Evolutionary conservation across 2,113 vertebrate genomes (phyloP).

Genomic region (Pachypanchax playfairii): DNA sequence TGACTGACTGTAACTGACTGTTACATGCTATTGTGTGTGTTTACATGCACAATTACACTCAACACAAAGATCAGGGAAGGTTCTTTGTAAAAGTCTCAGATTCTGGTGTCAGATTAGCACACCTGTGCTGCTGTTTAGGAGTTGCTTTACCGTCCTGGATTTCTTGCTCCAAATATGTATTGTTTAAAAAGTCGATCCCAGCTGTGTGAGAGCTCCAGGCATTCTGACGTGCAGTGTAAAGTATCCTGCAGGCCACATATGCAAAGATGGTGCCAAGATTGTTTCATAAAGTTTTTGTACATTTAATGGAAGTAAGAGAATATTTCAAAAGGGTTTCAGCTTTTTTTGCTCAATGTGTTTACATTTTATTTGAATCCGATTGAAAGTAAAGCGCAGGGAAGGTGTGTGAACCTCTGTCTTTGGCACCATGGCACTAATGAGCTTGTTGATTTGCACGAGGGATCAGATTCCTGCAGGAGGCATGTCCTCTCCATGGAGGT

Average conservation of each 20-base stretch:
- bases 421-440: too few relatives aligned
- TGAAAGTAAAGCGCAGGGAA: slow-evolving; percentile 6
- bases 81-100: neutral
- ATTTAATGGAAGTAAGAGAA: too few relatives aligned
- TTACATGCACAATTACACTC: neutral
- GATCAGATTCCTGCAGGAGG: slow-evolving; percentile 55
- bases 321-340: too few relatives aligned
- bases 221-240: slow-evolving; percentile 22
- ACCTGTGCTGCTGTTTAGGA: neutral
- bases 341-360: neutral
- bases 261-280: slow-evolving; percentile 18
- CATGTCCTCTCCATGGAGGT: slow-evolving; percentile 61
- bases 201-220: too few relatives aligned
- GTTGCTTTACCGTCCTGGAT: slow-evolving; percentile 15
- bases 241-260: slow-evolving; percentile 22
- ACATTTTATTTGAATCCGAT: neutral
- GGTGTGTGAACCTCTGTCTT: slow-evolving; percentile 28
- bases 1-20: slow-evolving; percentile 8
- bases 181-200: too few relatives aligned
- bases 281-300: too few relatives aligned
- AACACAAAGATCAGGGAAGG: neutral
- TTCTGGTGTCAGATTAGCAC: slow-evolving; percentile 27
- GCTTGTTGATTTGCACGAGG: too few relatives aligned
- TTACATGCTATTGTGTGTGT: neutral
- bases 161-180: too few relatives aligned